phyloP scores from a whole-genome alignment of 2,797 vertebrate species.

The Presbytis comata region DNA sequence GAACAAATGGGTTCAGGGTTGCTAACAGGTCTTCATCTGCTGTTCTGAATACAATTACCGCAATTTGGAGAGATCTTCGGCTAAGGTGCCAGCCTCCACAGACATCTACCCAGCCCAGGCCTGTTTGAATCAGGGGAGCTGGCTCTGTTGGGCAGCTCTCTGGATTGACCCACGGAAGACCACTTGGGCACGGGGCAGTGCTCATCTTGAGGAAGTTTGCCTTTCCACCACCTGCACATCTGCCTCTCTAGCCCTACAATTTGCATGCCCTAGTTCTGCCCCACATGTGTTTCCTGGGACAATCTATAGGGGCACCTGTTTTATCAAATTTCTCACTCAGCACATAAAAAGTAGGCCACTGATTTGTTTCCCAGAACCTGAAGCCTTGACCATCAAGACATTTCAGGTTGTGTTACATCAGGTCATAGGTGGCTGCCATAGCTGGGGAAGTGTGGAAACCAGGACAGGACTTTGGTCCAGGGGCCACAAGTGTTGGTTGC shows the following conservation, averaged over 20 bases:
- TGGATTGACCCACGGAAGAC: background rate
- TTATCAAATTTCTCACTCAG: conserved; percentile 39
- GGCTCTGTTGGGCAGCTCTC: background rate
- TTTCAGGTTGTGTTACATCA: background rate
- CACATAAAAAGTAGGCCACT: conserved; percentile 15
- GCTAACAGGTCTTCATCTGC: background rate
- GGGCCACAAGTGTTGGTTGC: background rate
- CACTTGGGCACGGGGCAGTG: background rate
- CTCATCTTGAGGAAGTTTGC: background rate
- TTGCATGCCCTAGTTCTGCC: background rate
- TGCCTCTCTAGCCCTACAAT: background rate
- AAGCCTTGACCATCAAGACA: background rate
- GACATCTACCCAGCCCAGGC: background rate
- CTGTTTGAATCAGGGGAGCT: background rate
- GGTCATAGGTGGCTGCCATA: background rate
- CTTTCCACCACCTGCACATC: background rate
- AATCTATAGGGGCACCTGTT: conserved; percentile 4
- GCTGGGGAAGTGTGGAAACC: background rate
- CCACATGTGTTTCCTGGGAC: background rate
- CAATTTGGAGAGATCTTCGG: background rate
- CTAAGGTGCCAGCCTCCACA: accelerated
- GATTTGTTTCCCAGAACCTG: background rate
- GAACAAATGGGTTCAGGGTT: background rate
- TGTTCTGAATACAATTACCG: background rate
- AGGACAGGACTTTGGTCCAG: background rate